These are phyloP conservation scores for Nycticebus coucang DNA, from an alignment of 2,113 vertebrate species.

Conservation along the genomic window DNA sequence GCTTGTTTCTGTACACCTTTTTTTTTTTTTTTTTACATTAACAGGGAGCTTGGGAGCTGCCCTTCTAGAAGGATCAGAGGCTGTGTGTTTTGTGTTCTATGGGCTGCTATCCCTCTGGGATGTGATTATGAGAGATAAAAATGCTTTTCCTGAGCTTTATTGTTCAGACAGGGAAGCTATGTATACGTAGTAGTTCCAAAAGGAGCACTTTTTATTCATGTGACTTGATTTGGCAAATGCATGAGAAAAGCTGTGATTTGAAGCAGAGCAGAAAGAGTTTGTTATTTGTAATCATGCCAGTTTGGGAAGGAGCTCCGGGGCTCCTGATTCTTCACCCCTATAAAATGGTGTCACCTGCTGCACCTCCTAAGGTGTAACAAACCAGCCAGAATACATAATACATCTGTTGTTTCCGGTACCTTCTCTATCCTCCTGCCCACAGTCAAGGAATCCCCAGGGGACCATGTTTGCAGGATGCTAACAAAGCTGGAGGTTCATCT, in stretches of 20 bases:
- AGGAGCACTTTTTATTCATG: neutral
- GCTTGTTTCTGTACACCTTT: slow-evolving; percentile 10
- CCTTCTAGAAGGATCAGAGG: slow-evolving; percentile 49
- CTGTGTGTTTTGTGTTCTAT: neutral
- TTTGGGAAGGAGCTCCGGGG: neutral
- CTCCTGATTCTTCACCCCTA: neutral
- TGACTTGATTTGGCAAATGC: neutral
- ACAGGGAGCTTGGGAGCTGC: slow-evolving; percentile 52
- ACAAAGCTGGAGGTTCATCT: neutral
- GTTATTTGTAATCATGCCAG: neutral
- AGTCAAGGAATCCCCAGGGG: neutral
- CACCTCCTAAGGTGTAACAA: neutral
- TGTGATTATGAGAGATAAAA: slow-evolving; percentile 52
- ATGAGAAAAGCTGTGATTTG: neutral
- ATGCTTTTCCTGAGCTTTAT: neutral
- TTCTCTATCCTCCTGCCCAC: neutral
- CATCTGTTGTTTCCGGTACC: neutral
- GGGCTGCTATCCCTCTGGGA: slow-evolving; percentile 27
- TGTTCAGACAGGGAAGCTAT: neutral
- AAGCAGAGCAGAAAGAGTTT: neutral
- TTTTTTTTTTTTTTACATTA: slow-evolving; percentile 30
- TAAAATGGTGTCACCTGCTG: neutral
- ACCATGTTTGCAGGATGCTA: neutral
- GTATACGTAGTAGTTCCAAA: neutral
- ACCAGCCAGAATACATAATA: neutral